Conservation (phyloP, 64 coral and sea anemone genomes). For the Montipora foliosa region DNA sequence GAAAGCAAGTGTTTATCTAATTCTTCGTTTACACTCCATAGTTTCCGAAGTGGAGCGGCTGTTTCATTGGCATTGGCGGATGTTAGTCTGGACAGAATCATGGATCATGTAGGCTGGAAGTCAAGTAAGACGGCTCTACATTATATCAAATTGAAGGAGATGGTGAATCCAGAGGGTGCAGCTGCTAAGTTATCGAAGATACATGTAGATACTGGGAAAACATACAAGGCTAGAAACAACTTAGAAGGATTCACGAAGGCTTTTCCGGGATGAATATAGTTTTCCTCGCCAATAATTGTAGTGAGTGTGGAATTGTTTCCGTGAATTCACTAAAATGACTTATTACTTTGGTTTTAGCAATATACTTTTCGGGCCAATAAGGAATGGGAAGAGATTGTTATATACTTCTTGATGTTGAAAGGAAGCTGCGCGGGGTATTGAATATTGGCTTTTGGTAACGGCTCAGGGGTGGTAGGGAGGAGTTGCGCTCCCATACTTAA, state of each 20-base stretch:
- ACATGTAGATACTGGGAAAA: not conserved
- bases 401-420: not conserved
- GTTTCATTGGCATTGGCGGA: no score
- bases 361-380: no score
- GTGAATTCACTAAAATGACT: not conserved
- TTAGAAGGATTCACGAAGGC: not conserved
- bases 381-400: not conserved
- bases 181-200: not conserved
- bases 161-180: not conserved
- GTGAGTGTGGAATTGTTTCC: not conserved
- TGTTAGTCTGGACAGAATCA: not conserved
- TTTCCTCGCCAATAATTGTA: no score
- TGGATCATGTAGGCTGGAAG: slow-evolving; percentile 11
- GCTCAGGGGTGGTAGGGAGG: not conserved
- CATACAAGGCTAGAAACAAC: not conserved
- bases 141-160: slow-evolving; percentile 9
- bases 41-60: no score
- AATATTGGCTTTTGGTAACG: not conserved
- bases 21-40: no score
- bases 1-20: no score
- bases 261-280: not conserved
- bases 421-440: not conserved
- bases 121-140: slow-evolving; percentile 1
- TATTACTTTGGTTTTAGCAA: no score
- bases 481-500: not conserved